Evolutionary conservation across 1,140 invertebrate genomes (phyloP).

Genomic region (Portunus trituberculatus): DNA sequence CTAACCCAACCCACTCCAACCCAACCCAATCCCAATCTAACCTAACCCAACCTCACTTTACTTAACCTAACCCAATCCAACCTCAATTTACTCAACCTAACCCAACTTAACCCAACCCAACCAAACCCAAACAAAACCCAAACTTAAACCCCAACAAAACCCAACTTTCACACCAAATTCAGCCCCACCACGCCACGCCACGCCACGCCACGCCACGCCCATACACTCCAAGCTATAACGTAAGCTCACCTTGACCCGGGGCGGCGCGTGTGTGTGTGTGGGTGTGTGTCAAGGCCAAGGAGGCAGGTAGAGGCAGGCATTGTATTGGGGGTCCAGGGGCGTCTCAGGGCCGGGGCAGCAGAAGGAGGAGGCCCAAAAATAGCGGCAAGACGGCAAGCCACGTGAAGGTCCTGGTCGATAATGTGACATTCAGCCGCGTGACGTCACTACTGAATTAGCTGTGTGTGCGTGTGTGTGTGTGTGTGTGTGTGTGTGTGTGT

Average conservation of each 20-base stretch:
- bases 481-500: constrained; percentile 33
- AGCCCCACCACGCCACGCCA: too few species aligned
- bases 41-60: neutral
- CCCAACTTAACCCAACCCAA: too few species aligned
- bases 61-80: neutral
- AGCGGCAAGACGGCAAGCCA: neutral
- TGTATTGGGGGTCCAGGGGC: neutral
- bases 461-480: constrained; percentile 52
- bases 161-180: too few species aligned
- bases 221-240: too few species aligned
- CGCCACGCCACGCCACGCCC: too few species aligned
- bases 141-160: too few species aligned
- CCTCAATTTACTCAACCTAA: too few species aligned
- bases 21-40: neutral
- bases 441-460: neutral
- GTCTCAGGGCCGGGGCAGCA: neutral
- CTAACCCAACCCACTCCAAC: neutral
- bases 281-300: neutral
- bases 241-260: too few species aligned
- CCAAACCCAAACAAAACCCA: too few species aligned
- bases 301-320: too few species aligned
- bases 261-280: neutral
- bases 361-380: neutral
- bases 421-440: neutral
- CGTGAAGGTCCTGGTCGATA: neutral